Conservation (phyloP, 2,888 invertebrate species). For the Agrotis ipsilon region DNA sequence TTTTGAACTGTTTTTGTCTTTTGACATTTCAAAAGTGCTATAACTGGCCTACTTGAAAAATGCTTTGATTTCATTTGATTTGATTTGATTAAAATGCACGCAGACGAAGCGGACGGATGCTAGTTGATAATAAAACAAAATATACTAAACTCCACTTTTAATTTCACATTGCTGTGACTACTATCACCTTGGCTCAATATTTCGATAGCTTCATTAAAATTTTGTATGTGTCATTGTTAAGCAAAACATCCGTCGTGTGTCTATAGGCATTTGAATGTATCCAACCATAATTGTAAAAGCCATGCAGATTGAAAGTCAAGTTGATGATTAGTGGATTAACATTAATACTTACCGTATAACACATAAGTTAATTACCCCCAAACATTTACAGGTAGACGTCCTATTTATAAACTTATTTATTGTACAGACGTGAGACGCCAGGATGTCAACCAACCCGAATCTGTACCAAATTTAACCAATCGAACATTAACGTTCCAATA, state of each 20-base stretch:
- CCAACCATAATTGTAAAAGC: too few relatives aligned
- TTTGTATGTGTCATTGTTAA: not conserved
- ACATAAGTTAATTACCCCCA: conserved; percentile 11
- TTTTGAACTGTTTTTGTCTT: too few relatives aligned
- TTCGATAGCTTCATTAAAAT: not conserved
- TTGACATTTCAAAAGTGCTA: too few relatives aligned
- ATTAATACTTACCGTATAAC: not conserved
- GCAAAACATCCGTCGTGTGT: not conserved
- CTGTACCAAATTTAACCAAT: too few relatives aligned
- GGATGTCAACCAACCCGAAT: too few relatives aligned
- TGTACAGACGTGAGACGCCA: too few relatives aligned
- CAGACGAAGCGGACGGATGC: too few relatives aligned
- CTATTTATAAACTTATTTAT: not conserved
- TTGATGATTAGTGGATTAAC: not conserved
- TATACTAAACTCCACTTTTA: not conserved
- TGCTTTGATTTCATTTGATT: too few relatives aligned
- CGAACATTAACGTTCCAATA: too few relatives aligned
- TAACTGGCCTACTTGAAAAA: too few relatives aligned
- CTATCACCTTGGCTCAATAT: not conserved
- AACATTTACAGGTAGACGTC: not conserved
- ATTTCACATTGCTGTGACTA: not conserved
- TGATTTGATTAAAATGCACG: too few relatives aligned
- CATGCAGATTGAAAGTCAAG: not conserved
- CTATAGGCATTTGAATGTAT: too few relatives aligned
- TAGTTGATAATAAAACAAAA: not conserved